Percentiles rank a stretch among this genome's conserved stretches.
phyloP scores from a whole-genome alignment of 2,113 vertebrate genomes.

The Microtus montanus region DNA sequence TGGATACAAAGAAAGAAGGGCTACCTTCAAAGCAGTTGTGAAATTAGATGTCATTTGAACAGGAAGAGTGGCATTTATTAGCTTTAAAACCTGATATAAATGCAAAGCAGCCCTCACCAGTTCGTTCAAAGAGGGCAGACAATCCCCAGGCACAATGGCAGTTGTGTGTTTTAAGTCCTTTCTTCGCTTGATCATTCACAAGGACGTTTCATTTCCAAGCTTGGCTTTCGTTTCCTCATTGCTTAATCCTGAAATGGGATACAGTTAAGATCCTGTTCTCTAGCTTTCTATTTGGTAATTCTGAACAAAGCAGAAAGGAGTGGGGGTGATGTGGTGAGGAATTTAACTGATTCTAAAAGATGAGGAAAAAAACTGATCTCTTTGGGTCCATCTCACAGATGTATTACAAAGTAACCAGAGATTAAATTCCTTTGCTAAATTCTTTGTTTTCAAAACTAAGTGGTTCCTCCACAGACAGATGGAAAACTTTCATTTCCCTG shows the following conservation, averaged over 20 bases:
- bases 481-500: constrained; percentile 73
- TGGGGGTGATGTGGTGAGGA: neutral
- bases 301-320: constrained; percentile 59
- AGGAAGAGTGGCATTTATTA: constrained; percentile 55
- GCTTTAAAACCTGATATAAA: constrained; percentile 52
- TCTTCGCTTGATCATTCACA: constrained; percentile 81
- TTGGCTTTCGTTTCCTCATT: constrained; percentile 68
- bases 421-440: constrained; percentile 69
- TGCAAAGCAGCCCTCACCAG: constrained; percentile 63
- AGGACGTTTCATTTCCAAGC: constrained; percentile 81
- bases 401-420: constrained; percentile 70
- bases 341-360: constrained; percentile 55
- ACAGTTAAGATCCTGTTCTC: constrained; percentile 75
- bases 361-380: neutral
- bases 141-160: constrained; percentile 69
- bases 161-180: constrained; percentile 81
- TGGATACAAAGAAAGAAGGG: constrained; percentile 19
- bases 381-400: constrained; percentile 57
- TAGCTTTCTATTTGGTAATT: constrained; percentile 62
- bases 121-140: constrained; percentile 72
- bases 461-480: constrained; percentile 48
- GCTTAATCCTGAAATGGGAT: constrained; percentile 73
- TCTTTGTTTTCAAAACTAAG: constrained; percentile 61
- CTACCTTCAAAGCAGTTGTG: constrained; percentile 34
- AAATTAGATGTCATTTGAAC: constrained; percentile 56